Evolutionary conservation across 2,797 vertebrate genomes (phyloP), one percentile per base, ranked within the genome.

Genomic region (Galagoides demidoff): DNA sequence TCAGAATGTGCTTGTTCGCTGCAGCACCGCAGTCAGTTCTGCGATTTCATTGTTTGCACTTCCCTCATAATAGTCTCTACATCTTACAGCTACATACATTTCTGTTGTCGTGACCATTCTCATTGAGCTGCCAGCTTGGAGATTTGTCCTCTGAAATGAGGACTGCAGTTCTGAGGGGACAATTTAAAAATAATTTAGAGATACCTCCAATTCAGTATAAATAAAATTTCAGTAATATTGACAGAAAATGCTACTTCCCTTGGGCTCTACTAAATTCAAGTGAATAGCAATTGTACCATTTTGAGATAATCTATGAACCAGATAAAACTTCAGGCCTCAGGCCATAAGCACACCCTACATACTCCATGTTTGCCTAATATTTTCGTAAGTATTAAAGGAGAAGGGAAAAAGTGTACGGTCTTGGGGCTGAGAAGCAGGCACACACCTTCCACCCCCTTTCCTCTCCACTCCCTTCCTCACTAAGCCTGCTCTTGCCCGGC

Each of bases 201-300:
- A 81, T 29, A 59, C 5, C 17, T 66, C 73, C 37, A 87, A 85
- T 39, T 83, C 34, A 70, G 13, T 61, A n/a, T 61, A 79, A 93
- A 57, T 85, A 85, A 77, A 34, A 64, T 85, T 92, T 95, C 49
- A 29, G 9, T 90, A 79, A 79, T 4, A 76, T 68, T 89, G 73
- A 85, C 12, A 89, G 49, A 95, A 89, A 76, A 94, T 31, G 82
- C 52, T 70, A 81, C 49, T 95, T 85, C 19, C 39, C 91, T 66
- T 17, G 68, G 49, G 25, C 49, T 86, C 23, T 37, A 89, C 12
- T 68, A 78, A 90, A 39, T 90, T 88, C 45, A 92, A 71, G 49
- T 61, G 49, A 82, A 39, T 61, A 37, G 89, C 83, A 86, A 93
- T 61, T 23, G n/a, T 45, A 84, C 76, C n/a, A 73, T 77, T 66